These are phyloP conservation scores for Diarsia dahlii DNA, from an alignment of 2,888 invertebrate genomes.

Conservation along the genomic window DNA sequence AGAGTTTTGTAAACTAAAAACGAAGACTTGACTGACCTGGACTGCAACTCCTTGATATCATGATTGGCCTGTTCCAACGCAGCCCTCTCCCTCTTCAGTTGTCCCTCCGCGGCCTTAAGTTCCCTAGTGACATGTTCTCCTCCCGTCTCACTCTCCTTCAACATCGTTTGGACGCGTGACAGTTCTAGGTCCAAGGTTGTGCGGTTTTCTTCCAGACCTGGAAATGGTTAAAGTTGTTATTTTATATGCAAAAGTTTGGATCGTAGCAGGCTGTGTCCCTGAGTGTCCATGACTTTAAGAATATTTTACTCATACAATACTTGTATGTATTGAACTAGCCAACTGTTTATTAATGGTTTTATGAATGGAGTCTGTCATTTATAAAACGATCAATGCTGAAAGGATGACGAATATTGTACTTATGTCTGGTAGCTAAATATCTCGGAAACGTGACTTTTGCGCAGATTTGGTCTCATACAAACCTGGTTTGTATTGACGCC, in stretches of 20 bases:
- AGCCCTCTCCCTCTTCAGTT: slow-evolving; percentile 93
- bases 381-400: too few species aligned
- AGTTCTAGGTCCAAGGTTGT: slow-evolving; percentile 94
- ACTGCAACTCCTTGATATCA: slow-evolving; percentile 95
- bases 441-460: too few species aligned
- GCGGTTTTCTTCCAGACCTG: slow-evolving; percentile 95
- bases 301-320: too few species aligned
- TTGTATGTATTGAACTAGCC: too few species aligned
- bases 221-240: too few species aligned
- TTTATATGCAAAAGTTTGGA: neutral
- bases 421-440: too few species aligned
- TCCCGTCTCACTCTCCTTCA: slow-evolving; percentile 92
- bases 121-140: slow-evolving; percentile 94
- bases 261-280: neutral
- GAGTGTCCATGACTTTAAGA: neutral
- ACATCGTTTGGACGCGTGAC: slow-evolving; percentile 93
- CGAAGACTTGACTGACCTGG: slow-evolving; percentile 78
- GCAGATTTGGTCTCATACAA: too few species aligned
- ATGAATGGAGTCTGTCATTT: too few species aligned
- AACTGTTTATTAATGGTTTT: too few species aligned
- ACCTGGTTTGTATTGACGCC: too few species aligned
- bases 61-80: slow-evolving; percentile 93
- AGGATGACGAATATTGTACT: too few species aligned
- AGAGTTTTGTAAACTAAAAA: too few species aligned
- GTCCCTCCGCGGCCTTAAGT: slow-evolving; percentile 92